A percentile compares a stretch with the other conserved stretches of the same genome.
Evolutionary conservation across 2,113 vertebrate species (phyloP).

Genomic region (chimpanzee (Pan troglodytes)): DNA sequence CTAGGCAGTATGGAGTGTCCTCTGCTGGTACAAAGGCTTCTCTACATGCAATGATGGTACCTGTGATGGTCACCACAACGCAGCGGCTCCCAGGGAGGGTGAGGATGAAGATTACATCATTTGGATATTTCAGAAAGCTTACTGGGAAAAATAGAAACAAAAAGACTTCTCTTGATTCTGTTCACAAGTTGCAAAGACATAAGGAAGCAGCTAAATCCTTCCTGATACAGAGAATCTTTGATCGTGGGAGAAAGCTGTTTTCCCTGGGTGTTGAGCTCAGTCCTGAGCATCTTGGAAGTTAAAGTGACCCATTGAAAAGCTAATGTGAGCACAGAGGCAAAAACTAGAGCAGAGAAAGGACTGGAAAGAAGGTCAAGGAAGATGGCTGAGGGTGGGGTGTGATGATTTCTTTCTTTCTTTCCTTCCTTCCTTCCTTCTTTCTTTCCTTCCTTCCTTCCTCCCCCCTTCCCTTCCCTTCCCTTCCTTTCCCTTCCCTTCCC

Average conservation of each 20-base stretch:
- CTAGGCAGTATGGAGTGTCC: slow-evolving; percentile 63
- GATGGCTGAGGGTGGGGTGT: neutral
- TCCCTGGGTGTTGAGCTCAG: neutral
- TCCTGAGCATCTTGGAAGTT: neutral
- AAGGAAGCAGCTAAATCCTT: neutral
- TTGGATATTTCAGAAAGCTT: neutral
- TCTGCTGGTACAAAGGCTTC: slow-evolving; percentile 62
- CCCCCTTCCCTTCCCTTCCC: too few relatives aligned
- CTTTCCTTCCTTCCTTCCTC: too few relatives aligned
- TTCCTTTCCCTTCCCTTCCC: too few relatives aligned
- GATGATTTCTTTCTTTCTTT: neutral
- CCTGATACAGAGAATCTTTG: neutral
- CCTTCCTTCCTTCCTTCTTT: fast-evolving
- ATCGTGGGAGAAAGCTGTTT: neutral
- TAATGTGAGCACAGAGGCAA: neutral
- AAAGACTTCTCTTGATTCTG: neutral
- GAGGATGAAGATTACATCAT: neutral
- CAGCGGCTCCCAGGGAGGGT: neutral
- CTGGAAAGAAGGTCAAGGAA: neutral
- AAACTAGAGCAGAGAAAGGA: neutral
- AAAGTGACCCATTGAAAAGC: neutral
- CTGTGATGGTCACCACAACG: neutral
- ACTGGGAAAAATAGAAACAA: neutral
- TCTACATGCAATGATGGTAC: neutral
- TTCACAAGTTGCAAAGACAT: neutral